These are phyloP conservation scores for Protophormia terraenovae DNA, from an alignment of 2,888 invertebrate species.

Conservation along the genomic window DNA sequence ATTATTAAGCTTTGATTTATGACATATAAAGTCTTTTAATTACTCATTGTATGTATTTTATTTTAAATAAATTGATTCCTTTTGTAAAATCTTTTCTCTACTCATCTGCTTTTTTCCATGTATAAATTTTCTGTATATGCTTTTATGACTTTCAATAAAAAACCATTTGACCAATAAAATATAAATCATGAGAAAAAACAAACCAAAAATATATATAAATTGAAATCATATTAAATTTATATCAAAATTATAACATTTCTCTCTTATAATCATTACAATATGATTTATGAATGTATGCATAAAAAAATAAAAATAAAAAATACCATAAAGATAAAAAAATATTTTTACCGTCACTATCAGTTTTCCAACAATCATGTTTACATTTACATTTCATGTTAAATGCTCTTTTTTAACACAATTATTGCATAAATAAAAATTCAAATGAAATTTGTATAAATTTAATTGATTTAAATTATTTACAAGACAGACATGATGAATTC, in stretches of 20 bases:
- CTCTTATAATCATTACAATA: not conserved
- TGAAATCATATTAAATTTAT: conserved; percentile 13
- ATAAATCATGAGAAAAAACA: not conserved
- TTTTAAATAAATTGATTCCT: no score
- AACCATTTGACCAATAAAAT: conserved; percentile 7
- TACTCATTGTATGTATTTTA: no score
- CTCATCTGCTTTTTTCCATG: not conserved
- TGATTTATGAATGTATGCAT: not conserved
- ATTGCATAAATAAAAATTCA: not conserved
- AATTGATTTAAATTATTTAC: not conserved
- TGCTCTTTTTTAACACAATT: not conserved
- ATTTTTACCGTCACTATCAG: not conserved
- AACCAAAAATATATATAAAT: not conserved
- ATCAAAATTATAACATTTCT: not conserved
- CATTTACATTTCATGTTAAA: not conserved
- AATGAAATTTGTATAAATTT: not conserved
- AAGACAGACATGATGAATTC: not conserved
- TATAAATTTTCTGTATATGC: not conserved
- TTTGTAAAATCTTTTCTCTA: no score
- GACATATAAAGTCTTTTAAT: no score
- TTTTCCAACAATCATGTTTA: not conserved
- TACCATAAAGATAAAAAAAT: not conserved
- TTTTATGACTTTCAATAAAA: not conserved
- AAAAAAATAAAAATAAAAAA: no score
- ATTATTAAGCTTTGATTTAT: no score